Percentiles rank a stretch among this genome's conserved stretches.
Evolutionary conservation across 1,140 invertebrate species (phyloP).

Genomic region (Leptinotarsa undecemlineata): DNA sequence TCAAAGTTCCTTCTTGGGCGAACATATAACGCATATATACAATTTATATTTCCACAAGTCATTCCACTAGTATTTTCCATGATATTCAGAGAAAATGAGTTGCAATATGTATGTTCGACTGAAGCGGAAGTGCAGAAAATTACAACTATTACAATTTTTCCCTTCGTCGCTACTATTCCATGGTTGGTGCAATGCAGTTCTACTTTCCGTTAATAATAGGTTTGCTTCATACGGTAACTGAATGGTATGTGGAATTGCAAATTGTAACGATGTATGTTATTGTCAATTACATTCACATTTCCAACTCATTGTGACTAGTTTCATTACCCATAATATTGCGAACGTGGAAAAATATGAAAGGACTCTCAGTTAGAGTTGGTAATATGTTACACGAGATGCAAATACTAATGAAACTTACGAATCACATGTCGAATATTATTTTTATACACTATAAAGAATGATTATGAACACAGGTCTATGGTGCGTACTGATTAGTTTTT

Average conservation of each 20-base stretch:
- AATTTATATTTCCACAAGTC: too few relatives aligned
- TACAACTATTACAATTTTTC: slow-evolving; percentile 6
- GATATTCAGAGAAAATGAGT: background rate
- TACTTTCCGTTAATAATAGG: slow-evolving; percentile 1
- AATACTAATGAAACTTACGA: background rate
- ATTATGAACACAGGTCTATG: too few relatives aligned
- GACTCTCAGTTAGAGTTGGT: background rate
- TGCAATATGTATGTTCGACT: background rate
- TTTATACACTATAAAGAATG: background rate
- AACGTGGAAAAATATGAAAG: slow-evolving; percentile 3
- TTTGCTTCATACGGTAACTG: background rate
- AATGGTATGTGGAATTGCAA: background rate
- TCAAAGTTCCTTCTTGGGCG: too few relatives aligned
- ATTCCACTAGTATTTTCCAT: background rate
- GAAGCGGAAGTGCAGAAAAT: background rate
- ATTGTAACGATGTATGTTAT: background rate
- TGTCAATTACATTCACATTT: slow-evolving; percentile 8
- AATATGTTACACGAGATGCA: background rate
- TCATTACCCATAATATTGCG: background rate
- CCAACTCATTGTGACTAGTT: background rate
- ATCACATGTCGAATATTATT: background rate
- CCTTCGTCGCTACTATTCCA: background rate
- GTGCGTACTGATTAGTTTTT: too few relatives aligned
- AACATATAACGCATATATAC: too few relatives aligned
- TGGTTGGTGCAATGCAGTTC: slow-evolving; percentile 4